Conservation (phyloP, 2,888 invertebrate genomes). For the Helobdella robusta region DNA sequence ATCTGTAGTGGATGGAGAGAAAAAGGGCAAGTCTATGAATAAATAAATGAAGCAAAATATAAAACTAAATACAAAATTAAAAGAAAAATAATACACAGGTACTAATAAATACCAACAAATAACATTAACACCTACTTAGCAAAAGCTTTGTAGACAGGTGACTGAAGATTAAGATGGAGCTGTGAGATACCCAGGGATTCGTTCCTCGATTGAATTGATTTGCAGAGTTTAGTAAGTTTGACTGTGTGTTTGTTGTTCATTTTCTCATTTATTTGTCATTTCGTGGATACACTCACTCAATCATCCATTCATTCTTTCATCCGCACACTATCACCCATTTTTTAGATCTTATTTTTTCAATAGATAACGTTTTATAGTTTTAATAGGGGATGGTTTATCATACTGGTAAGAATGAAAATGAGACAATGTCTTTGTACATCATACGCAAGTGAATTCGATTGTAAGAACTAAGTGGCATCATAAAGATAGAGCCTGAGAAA, state of each 20-base stretch:
- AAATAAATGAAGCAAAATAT: background rate
- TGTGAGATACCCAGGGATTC: slow-evolving; percentile 85
- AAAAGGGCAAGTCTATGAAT: background rate
- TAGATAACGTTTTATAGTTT: no score
- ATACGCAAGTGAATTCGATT: background rate
- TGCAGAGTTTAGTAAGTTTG: slow-evolving; percentile 75
- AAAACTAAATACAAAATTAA: background rate
- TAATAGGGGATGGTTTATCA: no score
- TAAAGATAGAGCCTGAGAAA: background rate
- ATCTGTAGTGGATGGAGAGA: slow-evolving; percentile 39
- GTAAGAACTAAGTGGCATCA: no score
- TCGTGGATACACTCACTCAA: no score
- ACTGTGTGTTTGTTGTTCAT: slow-evolving; percentile 8
- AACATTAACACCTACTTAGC: slow-evolving; percentile 68
- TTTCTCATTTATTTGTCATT: background rate
- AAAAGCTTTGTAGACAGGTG: slow-evolving; percentile 99
- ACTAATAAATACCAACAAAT: background rate
- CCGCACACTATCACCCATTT: no score
- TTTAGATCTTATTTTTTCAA: no score
- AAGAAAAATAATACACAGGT: background rate
- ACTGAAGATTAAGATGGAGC: slow-evolving; percentile 96
- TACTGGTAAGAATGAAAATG: no score
- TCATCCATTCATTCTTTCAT: no score
- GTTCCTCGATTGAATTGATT: slow-evolving; percentile 95
- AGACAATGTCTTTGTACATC: background rate